A percentile compares a stretch with the other conserved stretches of the same genome.
Evolutionary conservation across 2,797 vertebrate species (phyloP).

Genomic region (Malacoctenus gilli): DNA sequence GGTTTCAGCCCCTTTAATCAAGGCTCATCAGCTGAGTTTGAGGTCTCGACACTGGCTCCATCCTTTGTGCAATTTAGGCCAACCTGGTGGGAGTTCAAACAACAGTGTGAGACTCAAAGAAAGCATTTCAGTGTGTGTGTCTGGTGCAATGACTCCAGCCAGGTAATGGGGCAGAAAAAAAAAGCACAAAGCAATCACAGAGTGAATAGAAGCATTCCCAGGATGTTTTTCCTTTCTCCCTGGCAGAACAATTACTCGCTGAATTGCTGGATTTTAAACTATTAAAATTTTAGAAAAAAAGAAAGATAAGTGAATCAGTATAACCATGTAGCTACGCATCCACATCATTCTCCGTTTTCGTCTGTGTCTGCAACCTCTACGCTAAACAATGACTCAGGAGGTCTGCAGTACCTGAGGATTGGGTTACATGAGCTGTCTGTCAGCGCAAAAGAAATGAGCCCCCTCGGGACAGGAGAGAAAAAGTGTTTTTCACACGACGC

Average conservation of each 20-base stretch:
- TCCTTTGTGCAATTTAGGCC: constrained; percentile 28
- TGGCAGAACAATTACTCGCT: too few species aligned
- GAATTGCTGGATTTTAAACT: too few species aligned
- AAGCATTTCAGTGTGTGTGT: constrained; percentile 27
- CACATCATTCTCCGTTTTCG: constrained; percentile 12
- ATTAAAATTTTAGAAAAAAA: too few species aligned
- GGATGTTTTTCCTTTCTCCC: neutral
- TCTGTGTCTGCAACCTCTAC: constrained; percentile 15
- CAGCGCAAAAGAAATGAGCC: constrained; percentile 48
- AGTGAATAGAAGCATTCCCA: constrained; percentile 12
- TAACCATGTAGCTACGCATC: too few species aligned
- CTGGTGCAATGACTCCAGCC: constrained; percentile 20
- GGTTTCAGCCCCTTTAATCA: constrained; percentile 63
- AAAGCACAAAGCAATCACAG: constrained; percentile 16
- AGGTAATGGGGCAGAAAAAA: constrained; percentile 47
- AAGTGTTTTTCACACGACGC: constrained; percentile 49
- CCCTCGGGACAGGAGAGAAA: constrained; percentile 45
- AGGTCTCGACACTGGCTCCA: constrained; percentile 26
- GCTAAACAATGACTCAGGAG: constrained; percentile 37
- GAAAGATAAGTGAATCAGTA: too few species aligned
- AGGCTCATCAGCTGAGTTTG: constrained; percentile 46
- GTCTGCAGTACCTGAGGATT: constrained; percentile 41
- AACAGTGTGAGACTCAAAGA: constrained; percentile 27
- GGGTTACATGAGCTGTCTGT: constrained; percentile 62
- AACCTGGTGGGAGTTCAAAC: constrained; percentile 30